These are phyloP conservation scores for Psammodynastes pulverulentus DNA, from an alignment of 2,113 vertebrate genomes.

Conservation along the genomic window DNA sequence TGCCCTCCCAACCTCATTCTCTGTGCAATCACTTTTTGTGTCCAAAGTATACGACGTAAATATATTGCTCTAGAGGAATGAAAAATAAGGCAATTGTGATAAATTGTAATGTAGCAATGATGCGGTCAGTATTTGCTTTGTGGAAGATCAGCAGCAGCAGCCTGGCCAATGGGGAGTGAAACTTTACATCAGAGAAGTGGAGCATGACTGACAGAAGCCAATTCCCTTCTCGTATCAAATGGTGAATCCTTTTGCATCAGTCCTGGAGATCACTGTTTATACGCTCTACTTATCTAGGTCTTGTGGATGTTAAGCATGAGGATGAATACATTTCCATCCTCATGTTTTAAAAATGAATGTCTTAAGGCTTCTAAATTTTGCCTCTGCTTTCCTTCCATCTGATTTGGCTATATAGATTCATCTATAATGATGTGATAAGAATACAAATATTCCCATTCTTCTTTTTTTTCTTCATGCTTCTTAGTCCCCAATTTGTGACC, in stretches of 20 bases:
- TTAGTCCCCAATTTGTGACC: not conserved
- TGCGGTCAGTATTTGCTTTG: not conserved
- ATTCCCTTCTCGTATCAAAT: not conserved
- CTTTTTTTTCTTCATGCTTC: too few relatives aligned
- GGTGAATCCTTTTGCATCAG: not conserved
- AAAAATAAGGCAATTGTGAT: not conserved
- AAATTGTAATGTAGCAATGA: not conserved
- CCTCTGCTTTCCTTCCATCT: not conserved
- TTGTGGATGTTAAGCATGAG: not conserved
- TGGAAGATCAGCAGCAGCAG: not conserved
- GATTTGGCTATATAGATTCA: not conserved
- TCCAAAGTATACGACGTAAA: not conserved
- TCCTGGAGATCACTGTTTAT: not conserved
- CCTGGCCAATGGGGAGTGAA: not conserved
- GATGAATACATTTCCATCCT: not conserved
- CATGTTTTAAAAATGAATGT: not conserved
- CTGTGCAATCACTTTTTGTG: not conserved
- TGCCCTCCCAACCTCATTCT: not conserved
- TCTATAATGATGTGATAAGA: not conserved
- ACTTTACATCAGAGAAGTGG: not conserved
- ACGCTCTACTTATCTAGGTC: not conserved
- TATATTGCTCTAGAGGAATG: not conserved
- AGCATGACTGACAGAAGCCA: not conserved
- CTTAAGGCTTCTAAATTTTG: not conserved
- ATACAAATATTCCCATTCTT: not conserved